A percentile compares a stretch with the other conserved stretches of the same genome.
These are phyloP conservation scores for Triops longicaudatus DNA, from an alignment of 1,140 invertebrate genomes.

Conservation along the genomic window DNA sequence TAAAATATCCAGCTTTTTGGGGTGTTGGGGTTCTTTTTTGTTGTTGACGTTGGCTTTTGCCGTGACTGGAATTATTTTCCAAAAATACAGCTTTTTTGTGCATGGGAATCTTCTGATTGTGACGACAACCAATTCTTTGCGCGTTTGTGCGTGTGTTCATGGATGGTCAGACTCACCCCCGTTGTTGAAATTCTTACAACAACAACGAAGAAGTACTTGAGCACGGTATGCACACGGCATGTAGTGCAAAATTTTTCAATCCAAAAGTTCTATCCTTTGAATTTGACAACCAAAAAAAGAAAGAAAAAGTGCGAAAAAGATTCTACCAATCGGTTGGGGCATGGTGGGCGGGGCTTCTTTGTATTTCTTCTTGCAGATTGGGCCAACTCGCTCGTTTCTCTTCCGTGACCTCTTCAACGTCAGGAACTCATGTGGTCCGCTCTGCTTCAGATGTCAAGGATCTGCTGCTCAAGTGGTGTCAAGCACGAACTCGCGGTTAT, in stretches of 20 bases:
- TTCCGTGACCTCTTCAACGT: neutral
- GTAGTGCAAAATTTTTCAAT: neutral
- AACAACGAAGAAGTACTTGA: neutral
- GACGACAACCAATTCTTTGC: neutral
- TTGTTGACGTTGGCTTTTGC: conserved; percentile 21
- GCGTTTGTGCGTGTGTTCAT: neutral
- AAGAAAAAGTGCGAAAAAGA: too few relatives aligned
- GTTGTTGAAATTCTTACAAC: too few relatives aligned
- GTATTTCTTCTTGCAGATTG: neutral
- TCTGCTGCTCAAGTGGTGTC: conserved; percentile 88
- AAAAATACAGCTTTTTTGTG: neutral
- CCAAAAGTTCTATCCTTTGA: too few relatives aligned
- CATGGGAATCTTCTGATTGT: neutral
- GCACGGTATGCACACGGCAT: conserved; percentile 3
- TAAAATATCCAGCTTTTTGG: neutral
- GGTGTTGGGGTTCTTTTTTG: conserved; percentile 22
- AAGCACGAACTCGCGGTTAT: conserved; percentile 90
- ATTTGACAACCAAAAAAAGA: too few relatives aligned
- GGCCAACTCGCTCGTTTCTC: conserved; percentile 1
- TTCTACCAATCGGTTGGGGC: neutral
- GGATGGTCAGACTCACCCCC: too few relatives aligned
- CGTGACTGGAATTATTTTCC: conserved; percentile 8
- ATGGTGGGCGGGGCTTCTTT: neutral
- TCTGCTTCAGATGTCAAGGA: conserved; percentile 91
- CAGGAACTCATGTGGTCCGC: conserved; percentile 49